These are phyloP conservation scores for Garrulus glandarius DNA, from an alignment of 2,797 vertebrate genomes.

Conservation along the genomic window DNA sequence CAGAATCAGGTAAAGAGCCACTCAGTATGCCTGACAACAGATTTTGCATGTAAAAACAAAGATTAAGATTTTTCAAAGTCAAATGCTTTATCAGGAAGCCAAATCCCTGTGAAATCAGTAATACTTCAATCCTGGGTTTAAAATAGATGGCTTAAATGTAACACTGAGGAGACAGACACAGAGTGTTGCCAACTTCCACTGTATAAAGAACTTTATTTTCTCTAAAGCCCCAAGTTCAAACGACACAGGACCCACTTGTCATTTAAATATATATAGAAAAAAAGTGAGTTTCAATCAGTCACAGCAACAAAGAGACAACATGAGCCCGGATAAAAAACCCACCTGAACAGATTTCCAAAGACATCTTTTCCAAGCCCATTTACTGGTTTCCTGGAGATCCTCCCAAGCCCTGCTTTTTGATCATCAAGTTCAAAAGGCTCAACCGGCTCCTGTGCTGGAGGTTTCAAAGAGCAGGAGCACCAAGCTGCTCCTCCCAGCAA, in stretches of 20 bases:
- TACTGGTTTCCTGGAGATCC: background rate
- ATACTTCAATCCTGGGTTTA: background rate
- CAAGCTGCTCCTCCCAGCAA: background rate
- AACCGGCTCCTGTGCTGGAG: background rate
- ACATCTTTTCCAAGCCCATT: background rate
- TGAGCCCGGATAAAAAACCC: background rate
- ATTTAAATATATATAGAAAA: background rate
- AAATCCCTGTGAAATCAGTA: background rate
- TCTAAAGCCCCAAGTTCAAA: background rate
- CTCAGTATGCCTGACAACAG: background rate
- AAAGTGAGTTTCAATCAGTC: background rate
- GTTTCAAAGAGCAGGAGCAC: background rate
- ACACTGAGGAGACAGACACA: background rate
- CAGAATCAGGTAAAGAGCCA: background rate
- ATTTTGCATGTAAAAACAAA: background rate
- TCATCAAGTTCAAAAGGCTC: background rate
- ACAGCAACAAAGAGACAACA: background rate
- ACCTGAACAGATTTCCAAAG: background rate
- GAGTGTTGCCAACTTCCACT: background rate
- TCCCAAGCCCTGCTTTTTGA: background rate
- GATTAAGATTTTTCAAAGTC: background rate
- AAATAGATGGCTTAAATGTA: background rate
- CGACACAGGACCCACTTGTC: background rate
- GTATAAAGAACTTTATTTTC: background rate
- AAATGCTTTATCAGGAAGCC: background rate